Percentiles rank a stretch among this genome's conserved stretches.
phyloP scores from a whole-genome alignment of 2,113 vertebrate species.

The Clarias batrachus region DNA sequence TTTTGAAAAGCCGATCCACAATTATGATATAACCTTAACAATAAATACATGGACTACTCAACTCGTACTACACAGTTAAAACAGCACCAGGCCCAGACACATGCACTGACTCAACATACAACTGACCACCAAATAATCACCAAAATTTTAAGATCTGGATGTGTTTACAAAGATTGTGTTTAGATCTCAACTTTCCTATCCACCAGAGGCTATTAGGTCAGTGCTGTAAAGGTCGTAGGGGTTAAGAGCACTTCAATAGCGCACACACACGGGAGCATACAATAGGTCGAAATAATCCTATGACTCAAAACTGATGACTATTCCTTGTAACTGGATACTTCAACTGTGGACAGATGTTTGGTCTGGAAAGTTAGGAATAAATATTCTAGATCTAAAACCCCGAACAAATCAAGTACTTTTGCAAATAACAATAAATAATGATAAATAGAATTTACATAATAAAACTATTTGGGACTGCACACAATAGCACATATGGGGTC shows the following conservation, averaged over 20 bases:
- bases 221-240: background rate
- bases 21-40: background rate
- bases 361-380: background rate
- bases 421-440: constrained; percentile 27
- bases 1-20: background rate
- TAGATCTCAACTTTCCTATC: background rate
- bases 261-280: constrained; percentile 16
- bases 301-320: background rate
- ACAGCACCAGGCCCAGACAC: constrained; percentile 18
- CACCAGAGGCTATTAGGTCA: background rate
- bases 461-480: background rate
- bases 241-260: constrained; percentile 42
- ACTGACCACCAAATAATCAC: background rate
- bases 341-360: constrained; percentile 2
- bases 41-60: background rate
- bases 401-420: background rate
- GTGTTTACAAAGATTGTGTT: background rate
- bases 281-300: background rate
- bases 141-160: background rate
- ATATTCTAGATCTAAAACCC: background rate
- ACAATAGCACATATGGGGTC: background rate
- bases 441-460: constrained; percentile 9
- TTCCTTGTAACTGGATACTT: background rate
- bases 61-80: background rate
- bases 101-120: background rate